A percentile compares a stretch with the other conserved stretches of the same genome.
phyloP scores from a whole-genome alignment of 1,140 invertebrate genomes.

The Drosophila watanabei region DNA sequence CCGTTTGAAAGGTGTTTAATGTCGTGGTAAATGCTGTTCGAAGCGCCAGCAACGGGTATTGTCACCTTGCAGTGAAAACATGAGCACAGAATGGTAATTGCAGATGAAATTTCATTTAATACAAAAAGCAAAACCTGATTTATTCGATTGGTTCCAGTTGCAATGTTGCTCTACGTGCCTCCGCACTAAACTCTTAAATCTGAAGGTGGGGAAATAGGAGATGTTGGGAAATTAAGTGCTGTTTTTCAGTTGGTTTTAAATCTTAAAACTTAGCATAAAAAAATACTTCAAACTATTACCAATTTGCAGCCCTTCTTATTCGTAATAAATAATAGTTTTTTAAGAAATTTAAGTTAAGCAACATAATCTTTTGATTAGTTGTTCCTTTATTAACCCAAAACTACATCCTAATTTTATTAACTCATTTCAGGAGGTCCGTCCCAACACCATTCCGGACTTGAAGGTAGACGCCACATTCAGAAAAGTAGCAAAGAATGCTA shows the following conservation, averaged over 20 bases:
- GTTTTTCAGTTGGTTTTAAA: background rate
- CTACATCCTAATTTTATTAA: background rate
- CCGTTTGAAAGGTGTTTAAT: slow-evolving; percentile 57
- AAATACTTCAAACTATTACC: background rate
- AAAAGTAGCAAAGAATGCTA: slow-evolving; percentile 90
- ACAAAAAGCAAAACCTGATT: slow-evolving; percentile 26
- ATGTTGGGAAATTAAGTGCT: background rate
- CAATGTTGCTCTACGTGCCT: slow-evolving; percentile 3
- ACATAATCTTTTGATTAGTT: too few relatives aligned
- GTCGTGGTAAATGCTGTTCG: slow-evolving; percentile 29
- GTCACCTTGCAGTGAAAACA: slow-evolving; percentile 22
- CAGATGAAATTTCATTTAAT: slow-evolving; percentile 26
- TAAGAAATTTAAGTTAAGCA: too few relatives aligned
- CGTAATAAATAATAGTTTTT: too few relatives aligned
- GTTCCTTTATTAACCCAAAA: background rate
- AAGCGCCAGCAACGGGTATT: slow-evolving; percentile 21
- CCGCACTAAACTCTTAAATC: background rate
- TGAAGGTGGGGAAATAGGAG: slow-evolving; percentile 5
- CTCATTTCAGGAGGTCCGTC: slow-evolving; percentile 69
- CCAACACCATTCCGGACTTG: slow-evolving; percentile 83
- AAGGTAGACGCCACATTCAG: slow-evolving; percentile 89
- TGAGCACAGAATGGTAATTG: slow-evolving; percentile 39
- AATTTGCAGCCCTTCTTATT: too few relatives aligned
- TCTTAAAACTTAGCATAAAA: background rate
- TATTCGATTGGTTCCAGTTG: slow-evolving; percentile 13